Evolutionary conservation across 2,113 vertebrate genomes (phyloP).

Genomic region (Chloebia gouldiae): DNA sequence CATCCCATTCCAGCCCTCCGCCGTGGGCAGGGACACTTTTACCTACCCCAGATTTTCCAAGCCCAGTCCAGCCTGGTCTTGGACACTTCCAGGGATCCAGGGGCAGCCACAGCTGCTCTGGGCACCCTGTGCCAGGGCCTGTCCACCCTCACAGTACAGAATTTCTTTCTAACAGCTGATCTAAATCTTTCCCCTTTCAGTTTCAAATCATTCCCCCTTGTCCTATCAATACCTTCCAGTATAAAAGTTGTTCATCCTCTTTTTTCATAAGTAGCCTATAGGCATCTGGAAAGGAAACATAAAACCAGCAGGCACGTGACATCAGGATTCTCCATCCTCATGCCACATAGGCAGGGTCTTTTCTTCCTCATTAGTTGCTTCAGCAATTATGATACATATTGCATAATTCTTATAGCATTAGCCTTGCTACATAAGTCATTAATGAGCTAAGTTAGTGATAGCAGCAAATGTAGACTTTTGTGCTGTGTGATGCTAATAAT

Average conservation of each 20-base stretch:
- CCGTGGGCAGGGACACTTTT: not conserved
- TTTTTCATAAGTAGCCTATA: not conserved
- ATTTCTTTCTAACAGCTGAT: not conserved
- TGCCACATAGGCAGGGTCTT: not conserved
- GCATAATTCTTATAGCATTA: slow-evolving; percentile 28
- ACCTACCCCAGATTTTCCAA: fast-evolving
- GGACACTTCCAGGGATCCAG: not conserved
- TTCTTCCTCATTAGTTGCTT: not conserved
- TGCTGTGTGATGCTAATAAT: slow-evolving; percentile 5
- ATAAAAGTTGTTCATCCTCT: not conserved
- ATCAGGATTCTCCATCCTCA: not conserved
- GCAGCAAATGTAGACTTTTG: not conserved
- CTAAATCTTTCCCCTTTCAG: not conserved
- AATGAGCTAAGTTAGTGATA: not conserved
- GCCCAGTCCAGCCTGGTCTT: fast-evolving
- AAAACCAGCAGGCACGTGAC: not conserved
- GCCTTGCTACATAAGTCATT: slow-evolving; percentile 1
- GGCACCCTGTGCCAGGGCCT: fast-evolving
- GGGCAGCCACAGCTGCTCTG: not conserved
- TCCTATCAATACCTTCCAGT: not conserved
- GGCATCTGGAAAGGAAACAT: not conserved
- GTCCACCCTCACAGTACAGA: not conserved
- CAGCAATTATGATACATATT: slow-evolving; percentile 3
- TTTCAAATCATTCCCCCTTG: not conserved
- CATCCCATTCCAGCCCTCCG: not conserved